Percentiles rank a stretch among this genome's conserved stretches.
Conservation (phyloP, 2,113 vertebrate species). For the Poicephalus meyeri region DNA sequence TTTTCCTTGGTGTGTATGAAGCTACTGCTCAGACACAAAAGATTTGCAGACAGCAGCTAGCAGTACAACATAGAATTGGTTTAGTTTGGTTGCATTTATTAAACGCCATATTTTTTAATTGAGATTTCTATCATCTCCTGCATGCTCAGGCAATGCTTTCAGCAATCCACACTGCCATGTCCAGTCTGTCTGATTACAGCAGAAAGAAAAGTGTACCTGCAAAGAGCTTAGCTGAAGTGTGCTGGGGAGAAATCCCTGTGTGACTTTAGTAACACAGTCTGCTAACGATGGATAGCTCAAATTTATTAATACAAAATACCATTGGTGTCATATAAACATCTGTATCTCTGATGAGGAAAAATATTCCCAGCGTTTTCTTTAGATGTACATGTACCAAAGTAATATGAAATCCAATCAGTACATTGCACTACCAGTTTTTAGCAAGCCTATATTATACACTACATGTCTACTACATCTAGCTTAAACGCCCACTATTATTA, state of each 20-base stretch:
- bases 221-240: slow-evolving; percentile 12
- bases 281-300: not conserved
- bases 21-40: not conserved
- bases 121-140: not conserved
- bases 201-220: not conserved
- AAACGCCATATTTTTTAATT: not conserved
- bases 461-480: not conserved
- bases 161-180: not conserved
- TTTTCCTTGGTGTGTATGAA: not conserved
- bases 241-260: not conserved
- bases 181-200: not conserved
- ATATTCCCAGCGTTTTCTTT: not conserved
- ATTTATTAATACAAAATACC: slow-evolving; percentile 19
- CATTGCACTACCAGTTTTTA: not conserved
- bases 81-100: not conserved
- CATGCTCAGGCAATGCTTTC: not conserved
- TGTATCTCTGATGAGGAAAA: not conserved
- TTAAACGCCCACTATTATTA: not conserved
- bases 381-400: not conserved
- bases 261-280: not conserved
- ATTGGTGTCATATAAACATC: not conserved
- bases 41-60: not conserved
- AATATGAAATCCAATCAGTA: not conserved
- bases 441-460: not conserved
- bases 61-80: not conserved